Conservation (phyloP, 2,888 invertebrate genomes). For the Thelaira solivaga region DNA sequence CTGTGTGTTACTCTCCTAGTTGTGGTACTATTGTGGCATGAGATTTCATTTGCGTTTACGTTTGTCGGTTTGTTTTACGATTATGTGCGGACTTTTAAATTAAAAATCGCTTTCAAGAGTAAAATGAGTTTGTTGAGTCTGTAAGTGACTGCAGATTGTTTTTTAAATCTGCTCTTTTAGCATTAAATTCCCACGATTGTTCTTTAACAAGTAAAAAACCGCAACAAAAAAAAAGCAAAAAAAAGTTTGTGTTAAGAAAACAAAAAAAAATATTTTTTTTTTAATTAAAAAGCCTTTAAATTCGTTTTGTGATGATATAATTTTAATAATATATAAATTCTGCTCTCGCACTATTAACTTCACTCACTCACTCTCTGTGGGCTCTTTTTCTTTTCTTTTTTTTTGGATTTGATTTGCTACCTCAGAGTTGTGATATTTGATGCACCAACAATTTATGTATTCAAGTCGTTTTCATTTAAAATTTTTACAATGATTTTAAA, state of each 20-base stretch:
- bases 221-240: slow-evolving; percentile 12
- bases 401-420: no score
- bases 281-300: slow-evolving; percentile 1
- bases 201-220: slow-evolving; percentile 11
- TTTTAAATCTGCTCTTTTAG: slow-evolving; percentile 2
- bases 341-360: background rate
- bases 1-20: slow-evolving; percentile 45
- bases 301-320: slow-evolving; percentile 45
- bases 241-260: background rate
- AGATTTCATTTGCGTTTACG: slow-evolving; percentile 24
- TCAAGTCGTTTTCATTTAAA: background rate
- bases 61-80: background rate
- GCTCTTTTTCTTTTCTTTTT: background rate
- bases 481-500: slow-evolving; percentile 40
- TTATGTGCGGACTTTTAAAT: slow-evolving; percentile 18
- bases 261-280: background rate
- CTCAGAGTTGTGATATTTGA: background rate
- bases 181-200: slow-evolving; percentile 55
- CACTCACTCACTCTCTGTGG: background rate
- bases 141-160: background rate
- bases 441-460: slow-evolving; percentile 6
- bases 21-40: slow-evolving; percentile 18
- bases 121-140: slow-evolving; percentile 35
- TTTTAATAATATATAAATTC: background rate
- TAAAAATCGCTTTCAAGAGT: slow-evolving; percentile 25